phyloP scores from a whole-genome alignment of 2,113 vertebrate genomes.

The Scalopus aquaticus region DNA sequence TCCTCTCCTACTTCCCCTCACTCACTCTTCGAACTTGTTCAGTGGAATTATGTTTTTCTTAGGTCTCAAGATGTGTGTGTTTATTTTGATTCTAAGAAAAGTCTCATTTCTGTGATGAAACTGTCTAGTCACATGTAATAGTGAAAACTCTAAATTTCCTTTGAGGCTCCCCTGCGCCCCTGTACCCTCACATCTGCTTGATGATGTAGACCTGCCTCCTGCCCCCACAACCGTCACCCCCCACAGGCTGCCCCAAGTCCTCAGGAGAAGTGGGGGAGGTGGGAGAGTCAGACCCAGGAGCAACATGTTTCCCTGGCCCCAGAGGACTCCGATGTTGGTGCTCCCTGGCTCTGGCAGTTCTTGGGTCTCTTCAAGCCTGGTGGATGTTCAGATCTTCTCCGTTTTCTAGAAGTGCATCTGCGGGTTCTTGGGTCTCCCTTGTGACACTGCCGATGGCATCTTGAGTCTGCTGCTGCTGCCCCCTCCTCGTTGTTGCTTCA shows the following conservation, averaged over 20 bases:
- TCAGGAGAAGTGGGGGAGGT: not conserved
- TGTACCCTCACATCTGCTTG: not conserved
- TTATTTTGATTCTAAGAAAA: not conserved
- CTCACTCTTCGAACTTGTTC: not conserved
- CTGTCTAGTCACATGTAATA: not conserved
- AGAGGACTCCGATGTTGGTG: not conserved
- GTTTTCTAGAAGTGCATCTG: not conserved
- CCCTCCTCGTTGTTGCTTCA: fast-evolving
- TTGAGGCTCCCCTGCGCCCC: not conserved
- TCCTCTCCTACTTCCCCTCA: fast-evolving
- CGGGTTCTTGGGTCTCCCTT: not conserved
- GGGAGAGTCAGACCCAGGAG: not conserved
- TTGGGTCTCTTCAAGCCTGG: not conserved
- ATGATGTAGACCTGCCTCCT: not conserved
- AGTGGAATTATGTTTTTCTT: not conserved
- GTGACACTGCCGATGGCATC: not conserved
- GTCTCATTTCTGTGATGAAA: not conserved
- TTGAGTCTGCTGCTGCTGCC: not conserved
- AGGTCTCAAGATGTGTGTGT: not conserved
- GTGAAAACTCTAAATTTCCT: not conserved
- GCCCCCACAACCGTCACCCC: too few species aligned
- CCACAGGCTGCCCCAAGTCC: not conserved
- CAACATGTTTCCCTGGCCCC: not conserved
- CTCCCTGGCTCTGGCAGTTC: not conserved
- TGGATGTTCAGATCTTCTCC: not conserved